phyloP scores from a whole-genome alignment of 1,140 invertebrate genomes.

The Chionoecetes opilio region DNA sequence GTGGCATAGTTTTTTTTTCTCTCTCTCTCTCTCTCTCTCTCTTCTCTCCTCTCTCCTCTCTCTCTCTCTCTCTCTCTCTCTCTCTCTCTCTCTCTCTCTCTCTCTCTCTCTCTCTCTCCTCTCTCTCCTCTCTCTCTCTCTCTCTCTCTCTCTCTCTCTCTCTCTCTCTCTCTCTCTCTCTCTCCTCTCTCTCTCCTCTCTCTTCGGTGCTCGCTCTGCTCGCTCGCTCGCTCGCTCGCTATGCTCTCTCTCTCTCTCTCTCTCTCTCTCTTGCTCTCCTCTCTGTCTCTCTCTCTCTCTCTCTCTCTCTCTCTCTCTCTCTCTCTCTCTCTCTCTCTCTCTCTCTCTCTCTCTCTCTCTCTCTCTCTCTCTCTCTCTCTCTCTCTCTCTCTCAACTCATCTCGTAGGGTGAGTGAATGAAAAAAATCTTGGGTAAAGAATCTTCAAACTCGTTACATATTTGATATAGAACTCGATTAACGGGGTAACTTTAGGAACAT shows the following conservation, averaged over 20 bases:
- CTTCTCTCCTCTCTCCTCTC: too few species aligned
- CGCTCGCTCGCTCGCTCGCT: background rate
- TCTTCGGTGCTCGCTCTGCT: too few species aligned
- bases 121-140: too few species aligned
- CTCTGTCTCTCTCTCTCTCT: background rate
- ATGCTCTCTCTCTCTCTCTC: background rate
- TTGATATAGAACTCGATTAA: conserved; percentile 21
- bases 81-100: too few species aligned
- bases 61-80: too few species aligned
- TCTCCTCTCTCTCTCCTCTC: too few species aligned
- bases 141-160: background rate
- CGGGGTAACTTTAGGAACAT: conserved; percentile 18
- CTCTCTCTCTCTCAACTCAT: background rate
- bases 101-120: too few species aligned
- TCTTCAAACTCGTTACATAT: background rate
- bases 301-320: background rate
- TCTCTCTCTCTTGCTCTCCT: background rate
- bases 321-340: background rate
- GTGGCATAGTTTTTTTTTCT: too few species aligned
- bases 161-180: background rate
- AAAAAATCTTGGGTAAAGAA: conserved; percentile 33
- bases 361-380: background rate
- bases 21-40: too few species aligned
- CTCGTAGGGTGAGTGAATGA: background rate
- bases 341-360: background rate